Percentiles rank a stretch among this genome's conserved stretches.
phyloP scores from a whole-genome alignment of 2,113 vertebrate genomes.

The Amphilophus citrinellus region DNA sequence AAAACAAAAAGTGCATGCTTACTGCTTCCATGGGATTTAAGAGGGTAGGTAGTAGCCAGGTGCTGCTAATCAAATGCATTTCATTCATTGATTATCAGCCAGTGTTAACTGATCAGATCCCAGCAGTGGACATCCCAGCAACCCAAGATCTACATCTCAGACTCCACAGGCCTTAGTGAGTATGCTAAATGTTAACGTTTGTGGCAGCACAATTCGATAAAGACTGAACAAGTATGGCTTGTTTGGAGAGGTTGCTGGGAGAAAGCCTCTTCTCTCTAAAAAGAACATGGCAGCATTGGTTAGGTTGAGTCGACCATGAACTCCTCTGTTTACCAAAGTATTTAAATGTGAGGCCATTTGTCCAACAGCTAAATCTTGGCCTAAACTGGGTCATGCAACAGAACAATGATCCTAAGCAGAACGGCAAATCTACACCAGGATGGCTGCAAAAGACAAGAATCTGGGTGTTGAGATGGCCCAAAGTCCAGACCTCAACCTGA shows the following conservation, averaged over 20 bases:
- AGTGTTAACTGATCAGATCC: background rate
- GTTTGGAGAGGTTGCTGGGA: background rate
- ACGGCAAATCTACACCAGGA: background rate
- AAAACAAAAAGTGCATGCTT: background rate
- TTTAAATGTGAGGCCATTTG: background rate
- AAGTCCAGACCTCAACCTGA: background rate
- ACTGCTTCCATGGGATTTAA: background rate
- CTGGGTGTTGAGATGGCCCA: fast-evolving
- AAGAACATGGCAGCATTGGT: background rate
- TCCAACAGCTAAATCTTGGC: background rate
- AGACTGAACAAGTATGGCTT: background rate
- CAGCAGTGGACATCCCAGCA: no score
- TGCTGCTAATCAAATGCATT: background rate
- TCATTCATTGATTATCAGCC: background rate
- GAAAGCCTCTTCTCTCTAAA: background rate
- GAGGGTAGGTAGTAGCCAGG: background rate
- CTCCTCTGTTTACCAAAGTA: background rate
- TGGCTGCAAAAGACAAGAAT: background rate
- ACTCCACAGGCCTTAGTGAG: no score
- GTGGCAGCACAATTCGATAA: background rate
- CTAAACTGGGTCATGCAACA: background rate
- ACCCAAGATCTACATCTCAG: background rate
- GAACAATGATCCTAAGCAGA: background rate
- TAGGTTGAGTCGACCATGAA: background rate
- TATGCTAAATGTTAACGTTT: background rate